A percentile compares a stretch with the other conserved stretches of the same genome.
Evolutionary conservation across 1,140 invertebrate genomes (phyloP).

Genomic region (Pantala flavescens): DNA sequence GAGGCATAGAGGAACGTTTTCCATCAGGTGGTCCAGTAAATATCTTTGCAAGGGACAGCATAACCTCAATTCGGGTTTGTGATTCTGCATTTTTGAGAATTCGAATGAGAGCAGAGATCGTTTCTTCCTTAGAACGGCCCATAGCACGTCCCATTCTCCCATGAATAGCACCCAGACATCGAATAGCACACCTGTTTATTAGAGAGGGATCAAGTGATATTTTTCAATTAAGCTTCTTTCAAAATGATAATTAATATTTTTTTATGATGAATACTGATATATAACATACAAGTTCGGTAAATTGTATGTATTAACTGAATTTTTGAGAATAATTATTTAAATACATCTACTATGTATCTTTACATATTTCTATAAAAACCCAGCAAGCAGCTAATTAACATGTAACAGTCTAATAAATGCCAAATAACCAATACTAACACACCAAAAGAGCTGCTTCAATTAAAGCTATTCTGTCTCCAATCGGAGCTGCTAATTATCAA

Average conservation of each 20-base stretch:
- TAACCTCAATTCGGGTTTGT: constrained; percentile 90
- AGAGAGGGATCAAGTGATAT: constrained; percentile 22
- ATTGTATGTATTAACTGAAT: too few species aligned
- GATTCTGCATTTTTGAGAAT: constrained; percentile 91
- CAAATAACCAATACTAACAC: too few species aligned
- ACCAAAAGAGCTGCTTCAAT: too few species aligned
- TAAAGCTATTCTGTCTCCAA: too few species aligned
- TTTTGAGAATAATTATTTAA: too few species aligned
- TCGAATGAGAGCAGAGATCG: constrained; percentile 83
- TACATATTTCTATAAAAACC: too few species aligned
- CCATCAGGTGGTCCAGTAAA: not conserved
- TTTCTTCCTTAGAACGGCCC: constrained; percentile 96
- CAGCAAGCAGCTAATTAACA: too few species aligned
- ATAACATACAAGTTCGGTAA: not conserved
- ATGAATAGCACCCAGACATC: constrained; percentile 94
- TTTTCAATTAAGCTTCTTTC: too few species aligned
- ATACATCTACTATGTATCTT: too few species aligned
- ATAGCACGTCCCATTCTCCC: constrained; percentile 96
- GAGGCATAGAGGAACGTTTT: not conserved
- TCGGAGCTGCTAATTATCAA: too few species aligned
- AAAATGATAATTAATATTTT: not conserved
- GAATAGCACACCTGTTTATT: constrained; percentile 78
- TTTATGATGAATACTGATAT: constrained; percentile 12
- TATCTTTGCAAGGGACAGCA: constrained; percentile 87
- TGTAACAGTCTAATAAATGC: too few species aligned